These are phyloP conservation scores for Mionectes macconnelli DNA, from an alignment of 2,113 vertebrate species.

Conservation along the genomic window DNA sequence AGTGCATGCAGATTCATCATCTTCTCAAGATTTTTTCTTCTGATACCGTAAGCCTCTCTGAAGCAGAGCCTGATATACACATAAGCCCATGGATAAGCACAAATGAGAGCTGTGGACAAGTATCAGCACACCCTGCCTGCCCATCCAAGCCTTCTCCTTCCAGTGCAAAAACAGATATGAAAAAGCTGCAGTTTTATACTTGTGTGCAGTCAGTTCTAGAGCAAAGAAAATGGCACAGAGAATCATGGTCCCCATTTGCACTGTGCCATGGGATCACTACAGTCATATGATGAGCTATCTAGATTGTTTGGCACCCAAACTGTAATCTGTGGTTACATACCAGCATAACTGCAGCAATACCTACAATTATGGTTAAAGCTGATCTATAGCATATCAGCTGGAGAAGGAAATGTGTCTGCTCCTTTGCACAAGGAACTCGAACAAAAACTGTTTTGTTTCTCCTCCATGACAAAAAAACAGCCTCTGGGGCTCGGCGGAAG, in stretches of 20 bases:
- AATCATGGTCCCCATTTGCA: fast-evolving
- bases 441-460: slow-evolving; percentile 20
- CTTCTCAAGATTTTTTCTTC: neutral
- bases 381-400: neutral
- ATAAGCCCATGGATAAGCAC: fast-evolving
- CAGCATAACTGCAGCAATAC: neutral
- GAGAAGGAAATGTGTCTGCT: slow-evolving; percentile 3
- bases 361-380: slow-evolving; percentile 18
- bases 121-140: neutral
- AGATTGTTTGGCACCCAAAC: neutral
- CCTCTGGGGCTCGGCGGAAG: neutral
- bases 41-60: neutral
- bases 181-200: neutral
- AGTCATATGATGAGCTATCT: slow-evolving; percentile 8
- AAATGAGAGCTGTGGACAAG: neutral
- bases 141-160: neutral
- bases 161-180: neutral
- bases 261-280: neutral
- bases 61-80: neutral
- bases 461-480: neutral
- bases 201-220: neutral
- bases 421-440: neutral
- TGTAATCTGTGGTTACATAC: neutral
- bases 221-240: neutral
- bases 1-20: fast-evolving